Conservation (phyloP, 1,140 invertebrate species). For the Bombus vancouverensis region DNA sequence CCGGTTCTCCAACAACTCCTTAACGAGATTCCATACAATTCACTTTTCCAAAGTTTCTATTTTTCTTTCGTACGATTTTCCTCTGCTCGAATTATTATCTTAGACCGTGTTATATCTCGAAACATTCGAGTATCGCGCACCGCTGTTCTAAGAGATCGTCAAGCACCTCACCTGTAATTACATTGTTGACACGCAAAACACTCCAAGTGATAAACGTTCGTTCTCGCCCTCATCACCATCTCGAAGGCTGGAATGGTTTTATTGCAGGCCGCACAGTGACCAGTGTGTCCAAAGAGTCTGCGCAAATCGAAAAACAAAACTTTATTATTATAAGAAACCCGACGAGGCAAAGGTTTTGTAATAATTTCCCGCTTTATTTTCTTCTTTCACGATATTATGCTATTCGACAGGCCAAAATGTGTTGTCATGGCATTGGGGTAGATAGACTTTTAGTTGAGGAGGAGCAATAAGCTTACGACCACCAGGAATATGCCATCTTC, state of each 20-base stretch:
- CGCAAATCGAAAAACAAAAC: constrained; percentile 18
- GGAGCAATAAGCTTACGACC: constrained; percentile 73
- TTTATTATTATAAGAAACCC: neutral
- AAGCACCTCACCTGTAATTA: constrained; percentile 91
- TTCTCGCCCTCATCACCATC: constrained; percentile 97
- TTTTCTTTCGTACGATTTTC: neutral
- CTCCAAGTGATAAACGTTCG: constrained; percentile 97
- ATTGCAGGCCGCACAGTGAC: constrained; percentile 95
- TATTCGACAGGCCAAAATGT: neutral
- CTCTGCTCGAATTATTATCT: neutral
- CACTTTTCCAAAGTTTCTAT: neutral
- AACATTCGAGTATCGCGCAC: neutral
- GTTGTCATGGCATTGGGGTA: constrained; percentile 9
- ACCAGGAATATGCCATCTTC: constrained; percentile 77
- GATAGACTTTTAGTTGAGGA: constrained; percentile 29
- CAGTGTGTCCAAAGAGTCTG: constrained; percentile 96
- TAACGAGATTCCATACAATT: neutral
- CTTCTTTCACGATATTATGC: neutral
- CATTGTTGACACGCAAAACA: constrained; percentile 98
- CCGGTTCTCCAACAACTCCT: neutral
- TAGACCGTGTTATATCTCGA: neutral
- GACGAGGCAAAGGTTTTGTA: neutral
- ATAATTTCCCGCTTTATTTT: neutral
- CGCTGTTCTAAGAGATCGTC: neutral
- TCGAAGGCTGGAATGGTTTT: constrained; percentile 98